phyloP scores from a whole-genome alignment of 2,888 invertebrate species.

The Oligia latruncula region DNA sequence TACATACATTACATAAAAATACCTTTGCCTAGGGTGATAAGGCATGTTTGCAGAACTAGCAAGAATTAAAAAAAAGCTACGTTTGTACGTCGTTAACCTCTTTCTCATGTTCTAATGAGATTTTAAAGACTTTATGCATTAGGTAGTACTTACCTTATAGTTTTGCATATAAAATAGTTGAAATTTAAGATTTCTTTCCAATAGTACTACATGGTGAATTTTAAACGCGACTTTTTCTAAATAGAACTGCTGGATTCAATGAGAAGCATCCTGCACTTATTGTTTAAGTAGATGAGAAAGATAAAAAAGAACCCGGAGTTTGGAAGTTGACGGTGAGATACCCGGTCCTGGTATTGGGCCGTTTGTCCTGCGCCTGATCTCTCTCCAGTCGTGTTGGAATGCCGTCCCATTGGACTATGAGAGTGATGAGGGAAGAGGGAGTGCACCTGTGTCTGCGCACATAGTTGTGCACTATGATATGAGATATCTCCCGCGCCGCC shows the following conservation, averaged over 20 bases:
- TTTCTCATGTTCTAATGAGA: slow-evolving; percentile 78
- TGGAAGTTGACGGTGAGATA: not conserved
- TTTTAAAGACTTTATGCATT: slow-evolving; percentile 83
- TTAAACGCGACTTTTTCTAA: not conserved
- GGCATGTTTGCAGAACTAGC: not conserved
- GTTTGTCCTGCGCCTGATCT: not conserved
- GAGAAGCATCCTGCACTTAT: not conserved
- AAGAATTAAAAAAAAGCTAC: slow-evolving; percentile 18
- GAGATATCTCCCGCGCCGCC: too few species aligned
- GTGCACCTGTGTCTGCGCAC: too few species aligned
- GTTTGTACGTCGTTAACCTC: slow-evolving; percentile 62
- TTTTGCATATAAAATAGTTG: slow-evolving; percentile 32
- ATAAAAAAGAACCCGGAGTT: not conserved
- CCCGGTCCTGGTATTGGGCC: too few species aligned
- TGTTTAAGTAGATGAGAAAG: too few species aligned
- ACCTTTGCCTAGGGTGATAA: slow-evolving; percentile 21
- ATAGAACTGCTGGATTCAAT: not conserved
- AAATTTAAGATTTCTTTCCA: slow-evolving; percentile 4
- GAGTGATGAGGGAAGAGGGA: not conserved
- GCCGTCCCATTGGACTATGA: not conserved
- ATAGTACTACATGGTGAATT: not conserved
- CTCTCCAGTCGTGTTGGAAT: not conserved
- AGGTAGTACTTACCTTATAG: slow-evolving; percentile 53
- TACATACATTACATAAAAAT: not conserved
- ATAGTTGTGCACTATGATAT: too few species aligned